Conservation (phyloP, 2,797 vertebrate species). For the Pseudochaenichthys georgianus region DNA sequence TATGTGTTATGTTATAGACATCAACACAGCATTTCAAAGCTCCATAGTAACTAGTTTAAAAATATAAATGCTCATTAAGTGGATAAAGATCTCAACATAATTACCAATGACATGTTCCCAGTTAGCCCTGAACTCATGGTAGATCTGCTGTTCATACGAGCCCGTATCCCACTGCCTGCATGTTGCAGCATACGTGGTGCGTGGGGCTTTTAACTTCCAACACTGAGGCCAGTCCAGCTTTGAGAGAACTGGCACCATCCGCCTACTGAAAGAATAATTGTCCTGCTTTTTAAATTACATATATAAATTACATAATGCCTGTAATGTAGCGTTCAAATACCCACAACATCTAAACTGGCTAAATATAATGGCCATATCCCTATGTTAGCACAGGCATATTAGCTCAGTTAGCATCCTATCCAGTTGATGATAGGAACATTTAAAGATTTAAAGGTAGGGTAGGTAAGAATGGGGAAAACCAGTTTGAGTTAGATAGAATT, state of each 20-base stretch:
- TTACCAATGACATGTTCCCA: slow-evolving; percentile 5
- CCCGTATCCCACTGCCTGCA: background rate
- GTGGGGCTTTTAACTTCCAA: slow-evolving; percentile 34
- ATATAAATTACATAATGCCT: slow-evolving; percentile 14
- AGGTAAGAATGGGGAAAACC: too few species aligned
- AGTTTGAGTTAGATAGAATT: too few species aligned
- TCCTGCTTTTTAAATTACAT: slow-evolving; percentile 22
- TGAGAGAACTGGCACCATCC: slow-evolving; percentile 24
- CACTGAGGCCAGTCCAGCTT: slow-evolving; percentile 10
- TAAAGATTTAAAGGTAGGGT: too few species aligned
- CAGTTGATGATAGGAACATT: background rate
- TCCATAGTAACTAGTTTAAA: background rate
- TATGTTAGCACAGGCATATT: background rate
- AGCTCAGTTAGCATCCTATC: background rate
- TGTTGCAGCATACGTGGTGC: slow-evolving; percentile 4
- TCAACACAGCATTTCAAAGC: background rate
- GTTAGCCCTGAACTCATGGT: background rate
- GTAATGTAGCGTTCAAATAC: background rate
- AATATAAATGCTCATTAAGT: background rate
- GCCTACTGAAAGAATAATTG: slow-evolving; percentile 34
- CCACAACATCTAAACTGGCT: background rate
- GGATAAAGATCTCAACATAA: background rate
- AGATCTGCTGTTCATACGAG: background rate
- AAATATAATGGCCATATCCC: background rate
- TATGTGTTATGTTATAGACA: background rate